phyloP scores from a whole-genome alignment of 92 coral and sea anemone genomes.

The Epizoanthus stellaris region DNA sequence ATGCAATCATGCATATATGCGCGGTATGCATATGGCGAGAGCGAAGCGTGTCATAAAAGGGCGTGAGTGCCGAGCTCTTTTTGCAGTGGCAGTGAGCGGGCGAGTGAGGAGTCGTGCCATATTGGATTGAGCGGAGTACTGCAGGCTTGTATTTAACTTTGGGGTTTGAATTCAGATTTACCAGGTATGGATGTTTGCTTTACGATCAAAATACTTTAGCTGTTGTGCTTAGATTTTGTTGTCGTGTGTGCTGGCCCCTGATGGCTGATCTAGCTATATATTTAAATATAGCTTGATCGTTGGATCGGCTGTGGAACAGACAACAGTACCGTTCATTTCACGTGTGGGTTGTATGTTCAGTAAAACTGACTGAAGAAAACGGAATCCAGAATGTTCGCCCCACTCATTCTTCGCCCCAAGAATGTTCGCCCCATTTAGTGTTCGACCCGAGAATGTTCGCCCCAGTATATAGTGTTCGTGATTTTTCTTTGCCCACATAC shows the following conservation, averaged over 20 bases:
- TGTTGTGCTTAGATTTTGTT: not conserved
- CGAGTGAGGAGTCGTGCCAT: no score
- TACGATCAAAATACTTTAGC: not conserved
- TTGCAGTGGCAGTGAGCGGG: not conserved
- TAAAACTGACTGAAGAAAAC: not conserved
- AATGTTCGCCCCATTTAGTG: no score
- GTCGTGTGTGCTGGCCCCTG: not conserved
- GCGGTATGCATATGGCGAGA: not conserved
- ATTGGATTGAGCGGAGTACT: not conserved
- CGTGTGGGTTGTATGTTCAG: not conserved
- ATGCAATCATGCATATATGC: slow-evolving; percentile 16
- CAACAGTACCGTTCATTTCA: no score
- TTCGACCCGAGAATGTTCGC: no score
- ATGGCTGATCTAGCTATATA: not conserved
- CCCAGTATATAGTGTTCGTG: no score
- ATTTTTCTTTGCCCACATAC: no score
- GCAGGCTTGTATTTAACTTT: not conserved
- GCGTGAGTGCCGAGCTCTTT: not conserved
- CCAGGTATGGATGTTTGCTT: not conserved
- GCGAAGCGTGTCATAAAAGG: not conserved
- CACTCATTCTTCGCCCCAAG: no score
- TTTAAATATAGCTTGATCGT: not conserved
- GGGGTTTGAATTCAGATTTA: slow-evolving; percentile 4
- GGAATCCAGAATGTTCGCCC: no score
- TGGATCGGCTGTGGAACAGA: not conserved